Base-by-base conservation (phyloP, 2,888 invertebrate genomes). In the Synanthedon tipuliformis region DNA sequence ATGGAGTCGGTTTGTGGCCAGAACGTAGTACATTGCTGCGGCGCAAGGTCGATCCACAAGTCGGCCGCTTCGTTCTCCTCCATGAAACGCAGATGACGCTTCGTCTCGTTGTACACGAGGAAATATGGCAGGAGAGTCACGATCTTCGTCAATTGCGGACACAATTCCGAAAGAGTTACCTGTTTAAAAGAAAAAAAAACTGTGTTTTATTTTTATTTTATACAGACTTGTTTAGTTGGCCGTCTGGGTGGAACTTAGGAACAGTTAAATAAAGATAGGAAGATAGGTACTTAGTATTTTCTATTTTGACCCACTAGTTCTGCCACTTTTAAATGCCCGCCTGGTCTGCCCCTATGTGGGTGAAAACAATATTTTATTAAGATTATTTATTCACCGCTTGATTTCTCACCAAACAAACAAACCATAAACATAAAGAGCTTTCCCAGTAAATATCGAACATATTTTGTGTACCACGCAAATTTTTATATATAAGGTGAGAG, bases 51-150 rank as follows among this genome's bases (percentile, higher is more conserved):
- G 52, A 92, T 89, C 95, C 95, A 95, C 10, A 95, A 82, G 76
- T 95, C 95, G 0, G 94, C 93, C 48, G 92, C 90, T 69, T 95
- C 94, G 67, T 95, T 94, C 73, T 94, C 93, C 69, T 95, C 95
- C 95, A 95, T 95, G 80, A 92, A 95, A 53, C 94, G 78, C 8
- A 88, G 63, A 55, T 82, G 78, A 3, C 80, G 89, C 58, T 89
- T 89, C 0, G 92, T 92, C 62, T 91, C 90, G 76, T 95, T 95
- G 61, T 88, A 89, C 0, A 95, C 91, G 54, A 94, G 84, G 78
- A 95, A 95, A 78, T 93, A 93, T 0, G 95, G 95, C 49, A 93
- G 84, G 8, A 95, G 89, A 0, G 93, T 94, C 41, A 95, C 90
- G 52, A 95, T 93, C 71, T 93, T 94, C 0, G 94, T 95, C 54